Percentiles rank a stretch among this genome's conserved stretches.
These are phyloP conservation scores for Cyanistes caeruleus DNA, from an alignment of 2,113 vertebrate species.

Conservation along the genomic window DNA sequence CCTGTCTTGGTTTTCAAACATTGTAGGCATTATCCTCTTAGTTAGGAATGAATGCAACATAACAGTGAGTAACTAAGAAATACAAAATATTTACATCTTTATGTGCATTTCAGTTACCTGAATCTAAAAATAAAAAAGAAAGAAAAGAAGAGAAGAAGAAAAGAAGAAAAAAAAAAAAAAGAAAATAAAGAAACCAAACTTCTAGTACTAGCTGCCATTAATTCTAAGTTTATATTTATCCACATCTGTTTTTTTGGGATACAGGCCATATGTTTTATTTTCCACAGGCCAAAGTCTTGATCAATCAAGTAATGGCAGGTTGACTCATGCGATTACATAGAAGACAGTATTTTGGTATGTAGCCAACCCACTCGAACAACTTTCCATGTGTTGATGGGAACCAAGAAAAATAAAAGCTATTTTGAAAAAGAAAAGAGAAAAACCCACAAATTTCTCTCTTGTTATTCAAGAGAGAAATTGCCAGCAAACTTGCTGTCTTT, in stretches of 20 bases:
- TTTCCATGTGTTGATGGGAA: neutral
- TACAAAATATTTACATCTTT: slow-evolving; percentile 28
- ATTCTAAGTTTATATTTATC: slow-evolving; percentile 5
- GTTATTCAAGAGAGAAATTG: neutral
- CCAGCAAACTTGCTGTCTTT: neutral
- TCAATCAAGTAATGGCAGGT: slow-evolving; percentile 22
- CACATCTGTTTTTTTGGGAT: neutral
- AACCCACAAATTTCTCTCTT: neutral
- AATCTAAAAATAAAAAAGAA: neutral
- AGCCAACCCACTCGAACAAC: neutral
- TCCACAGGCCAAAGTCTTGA: slow-evolving; percentile 33
- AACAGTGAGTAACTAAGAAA: neutral
- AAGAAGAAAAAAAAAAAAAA: too few species aligned
- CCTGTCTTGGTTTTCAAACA: neutral
- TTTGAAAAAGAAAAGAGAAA: neutral
- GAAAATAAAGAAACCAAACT: rapidly evolving
- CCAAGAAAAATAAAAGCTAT: neutral
- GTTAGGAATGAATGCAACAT: neutral
- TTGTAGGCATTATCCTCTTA: neutral
- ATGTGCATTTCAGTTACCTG: neutral
- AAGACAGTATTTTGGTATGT: neutral
- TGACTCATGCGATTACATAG: slow-evolving; percentile 8
- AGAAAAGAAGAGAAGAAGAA: neutral
- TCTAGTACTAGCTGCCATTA: neutral
- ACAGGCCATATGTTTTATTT: neutral